A percentile compares a stretch with the other conserved stretches of the same genome.
Conservation (phyloP, 1,140 invertebrate genomes). For the Chelonus insularis region DNA sequence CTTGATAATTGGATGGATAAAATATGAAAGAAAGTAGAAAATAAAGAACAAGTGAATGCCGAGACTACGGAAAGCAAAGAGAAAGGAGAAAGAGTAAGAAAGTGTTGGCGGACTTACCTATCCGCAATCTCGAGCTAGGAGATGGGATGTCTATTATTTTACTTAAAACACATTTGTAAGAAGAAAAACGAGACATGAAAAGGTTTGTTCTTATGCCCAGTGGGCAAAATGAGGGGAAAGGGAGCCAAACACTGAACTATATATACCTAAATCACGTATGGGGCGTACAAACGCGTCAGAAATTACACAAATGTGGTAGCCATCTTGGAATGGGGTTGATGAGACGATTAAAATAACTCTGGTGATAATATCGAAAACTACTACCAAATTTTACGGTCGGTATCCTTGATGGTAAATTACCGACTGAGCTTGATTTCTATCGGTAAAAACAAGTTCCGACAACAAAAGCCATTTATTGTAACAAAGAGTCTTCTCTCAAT, state of each 20-base stretch:
- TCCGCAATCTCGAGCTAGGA: constrained; percentile 20
- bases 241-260: constrained; percentile 23
- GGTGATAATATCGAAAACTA: background rate
- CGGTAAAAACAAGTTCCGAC: no score
- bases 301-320: constrained; percentile 29
- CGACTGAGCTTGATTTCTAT: no score
- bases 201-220: constrained; percentile 20
- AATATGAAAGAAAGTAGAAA: background rate
- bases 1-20: background rate
- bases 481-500: no score
- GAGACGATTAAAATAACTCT: background rate
- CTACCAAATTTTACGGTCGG: no score
- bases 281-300: constrained; percentile 29
- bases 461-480: no score
- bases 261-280: constrained; percentile 25
- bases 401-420: no score
- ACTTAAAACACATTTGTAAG: constrained; percentile 21
- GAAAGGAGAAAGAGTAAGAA: constrained; percentile 1
- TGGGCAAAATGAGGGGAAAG: constrained; percentile 9
- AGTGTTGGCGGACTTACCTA: constrained; percentile 14
- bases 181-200: constrained; percentile 31
- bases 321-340: constrained; percentile 23
- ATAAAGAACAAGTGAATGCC: constrained; percentile 4
- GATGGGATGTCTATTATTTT: constrained; percentile 12
- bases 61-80: background rate